Evolutionary conservation across 2,797 vertebrate genomes (phyloP).

Genomic region (Gymnothorax reevesii): DNA sequence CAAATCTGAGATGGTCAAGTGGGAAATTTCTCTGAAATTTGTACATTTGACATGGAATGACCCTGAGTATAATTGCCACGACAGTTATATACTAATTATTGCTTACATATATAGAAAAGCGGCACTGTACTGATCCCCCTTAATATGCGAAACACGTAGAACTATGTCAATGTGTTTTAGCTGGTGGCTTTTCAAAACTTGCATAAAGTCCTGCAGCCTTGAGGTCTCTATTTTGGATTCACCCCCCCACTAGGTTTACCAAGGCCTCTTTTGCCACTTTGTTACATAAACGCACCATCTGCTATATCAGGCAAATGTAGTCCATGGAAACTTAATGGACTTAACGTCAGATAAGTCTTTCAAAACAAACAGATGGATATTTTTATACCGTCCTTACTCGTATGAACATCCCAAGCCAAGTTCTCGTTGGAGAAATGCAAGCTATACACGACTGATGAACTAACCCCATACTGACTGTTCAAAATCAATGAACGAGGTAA

Average conservation of each 20-base stretch:
- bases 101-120: background rate
- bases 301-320: background rate
- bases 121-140: background rate
- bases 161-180: background rate
- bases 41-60: background rate
- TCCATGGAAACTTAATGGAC: background rate
- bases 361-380: background rate
- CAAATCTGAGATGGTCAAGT: no score
- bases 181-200: background rate
- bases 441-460: background rate
- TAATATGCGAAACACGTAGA: background rate
- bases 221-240: background rate
- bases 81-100: background rate
- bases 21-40: no score
- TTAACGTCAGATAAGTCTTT: background rate
- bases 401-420: slow-evolving; percentile 4
- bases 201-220: background rate
- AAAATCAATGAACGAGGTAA: background rate
- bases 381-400: background rate
- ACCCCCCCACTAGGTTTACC: background rate
- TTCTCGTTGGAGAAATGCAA: background rate
- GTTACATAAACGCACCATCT: slow-evolving; percentile 2
- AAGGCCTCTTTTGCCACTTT: background rate
- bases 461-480: background rate
- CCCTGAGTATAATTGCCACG: background rate